Evolutionary conservation across 2,888 invertebrate species (phyloP).

Genomic region (Phania funesta): DNA sequence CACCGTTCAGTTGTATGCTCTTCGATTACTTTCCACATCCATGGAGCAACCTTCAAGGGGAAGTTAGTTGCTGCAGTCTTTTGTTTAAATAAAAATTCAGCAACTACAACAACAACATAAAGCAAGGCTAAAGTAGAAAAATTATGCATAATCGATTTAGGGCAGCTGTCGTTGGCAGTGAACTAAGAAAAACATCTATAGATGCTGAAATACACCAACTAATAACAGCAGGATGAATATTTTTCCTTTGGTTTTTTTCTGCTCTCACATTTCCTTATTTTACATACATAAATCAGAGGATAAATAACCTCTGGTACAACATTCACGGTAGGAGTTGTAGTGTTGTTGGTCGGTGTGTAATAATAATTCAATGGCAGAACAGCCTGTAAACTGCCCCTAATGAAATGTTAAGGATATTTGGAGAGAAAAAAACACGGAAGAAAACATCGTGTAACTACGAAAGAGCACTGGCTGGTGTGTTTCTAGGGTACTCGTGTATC

Average conservation of each 20-base stretch:
- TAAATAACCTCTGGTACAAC: constrained; percentile 22
- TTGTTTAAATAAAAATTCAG: constrained; percentile 7
- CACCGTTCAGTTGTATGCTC: background rate
- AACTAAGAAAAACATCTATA: constrained; percentile 48
- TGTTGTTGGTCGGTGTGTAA: background rate
- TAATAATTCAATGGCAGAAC: constrained; percentile 44
- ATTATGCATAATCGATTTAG: constrained; percentile 67
- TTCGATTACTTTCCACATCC: background rate
- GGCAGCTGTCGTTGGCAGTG: constrained; percentile 67
- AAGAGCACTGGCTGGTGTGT: background rate
- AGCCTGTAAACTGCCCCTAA: constrained; percentile 42
- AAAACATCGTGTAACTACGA: background rate
- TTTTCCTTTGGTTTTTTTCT: background rate
- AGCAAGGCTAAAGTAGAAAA: constrained; percentile 39
- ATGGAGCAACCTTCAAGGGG: constrained; percentile 24
- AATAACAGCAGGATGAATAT: constrained; percentile 46
- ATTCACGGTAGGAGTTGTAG: background rate
- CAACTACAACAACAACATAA: background rate
- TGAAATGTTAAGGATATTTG: constrained; percentile 32
- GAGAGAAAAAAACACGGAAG: background rate
- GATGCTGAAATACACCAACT: constrained; percentile 38
- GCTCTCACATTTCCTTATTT: constrained; percentile 12
- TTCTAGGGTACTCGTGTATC: no score
- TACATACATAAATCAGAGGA: constrained; percentile 53
- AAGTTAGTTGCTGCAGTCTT: constrained; percentile 32